Percentiles rank a stretch among this genome's conserved stretches.
These are phyloP conservation scores for Eledona agricola DNA, from an alignment of 2,888 invertebrate genomes.

Conservation along the genomic window DNA sequence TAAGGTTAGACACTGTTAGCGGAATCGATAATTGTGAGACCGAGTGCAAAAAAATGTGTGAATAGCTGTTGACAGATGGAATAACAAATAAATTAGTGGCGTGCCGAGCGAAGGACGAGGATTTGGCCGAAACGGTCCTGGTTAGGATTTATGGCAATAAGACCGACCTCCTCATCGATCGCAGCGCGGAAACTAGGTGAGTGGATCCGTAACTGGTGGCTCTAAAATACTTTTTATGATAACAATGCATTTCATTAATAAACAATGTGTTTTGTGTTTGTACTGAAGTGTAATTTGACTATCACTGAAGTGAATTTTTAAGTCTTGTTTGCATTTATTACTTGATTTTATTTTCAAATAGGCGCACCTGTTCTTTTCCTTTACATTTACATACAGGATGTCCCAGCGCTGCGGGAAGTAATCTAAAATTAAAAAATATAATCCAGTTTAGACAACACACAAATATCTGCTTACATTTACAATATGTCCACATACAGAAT, in stretches of 20 bases:
- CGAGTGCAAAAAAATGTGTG: constrained; percentile 47
- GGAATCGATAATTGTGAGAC: constrained; percentile 30
- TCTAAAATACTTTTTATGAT: no score
- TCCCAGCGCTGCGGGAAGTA: no score
- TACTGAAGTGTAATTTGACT: neutral
- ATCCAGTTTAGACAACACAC: no score
- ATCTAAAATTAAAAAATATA: no score
- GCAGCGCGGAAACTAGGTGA: constrained; percentile 81
- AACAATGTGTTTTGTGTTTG: neutral
- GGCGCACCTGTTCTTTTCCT: no score
- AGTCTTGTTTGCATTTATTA: neutral
- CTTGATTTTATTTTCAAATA: neutral
- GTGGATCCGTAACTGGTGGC: constrained; percentile 24
- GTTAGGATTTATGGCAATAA: constrained; percentile 92
- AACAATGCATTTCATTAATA: no score
- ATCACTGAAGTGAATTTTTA: neutral
- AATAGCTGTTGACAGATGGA: constrained; percentile 90
- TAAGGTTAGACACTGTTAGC: constrained; percentile 67
- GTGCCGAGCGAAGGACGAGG: constrained; percentile 64
- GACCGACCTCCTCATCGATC: constrained; percentile 91
- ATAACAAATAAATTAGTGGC: constrained; percentile 92
- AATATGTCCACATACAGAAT: no score
- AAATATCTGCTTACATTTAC: no score
- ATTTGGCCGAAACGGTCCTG: constrained; percentile 76
- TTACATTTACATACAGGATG: no score